These are phyloP conservation scores for Paradoxurus hermaphroditus DNA, from an alignment of 2,113 vertebrate species.

Conservation along the genomic window DNA sequence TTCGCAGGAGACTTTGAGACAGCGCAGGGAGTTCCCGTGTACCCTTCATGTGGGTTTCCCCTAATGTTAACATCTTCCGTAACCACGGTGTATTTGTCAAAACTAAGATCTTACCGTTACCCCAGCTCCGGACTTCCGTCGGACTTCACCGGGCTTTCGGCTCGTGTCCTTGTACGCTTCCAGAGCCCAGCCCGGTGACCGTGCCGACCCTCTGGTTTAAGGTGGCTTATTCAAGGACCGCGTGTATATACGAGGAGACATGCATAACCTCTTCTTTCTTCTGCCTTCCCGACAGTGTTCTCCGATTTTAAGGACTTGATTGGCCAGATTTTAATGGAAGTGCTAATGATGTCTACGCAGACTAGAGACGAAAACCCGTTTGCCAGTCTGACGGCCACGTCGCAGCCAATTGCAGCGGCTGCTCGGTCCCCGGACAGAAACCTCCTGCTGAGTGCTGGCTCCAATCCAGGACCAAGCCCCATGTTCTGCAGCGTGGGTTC, in stretches of 20 bases:
- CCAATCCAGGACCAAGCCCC: slow-evolving; percentile 92
- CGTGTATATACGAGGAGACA: accelerated
- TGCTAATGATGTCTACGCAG: slow-evolving; percentile 98
- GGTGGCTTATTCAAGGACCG: neutral
- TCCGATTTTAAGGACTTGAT: slow-evolving; percentile 99
- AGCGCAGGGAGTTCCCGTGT: neutral
- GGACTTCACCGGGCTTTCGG: neutral
- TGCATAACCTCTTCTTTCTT: slow-evolving; percentile 31
- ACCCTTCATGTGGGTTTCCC: neutral
- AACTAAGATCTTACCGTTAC: neutral
- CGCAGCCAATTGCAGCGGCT: slow-evolving; percentile 92
- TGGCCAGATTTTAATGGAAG: slow-evolving; percentile 99
- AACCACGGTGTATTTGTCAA: neutral
- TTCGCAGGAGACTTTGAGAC: neutral
- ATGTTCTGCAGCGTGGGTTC: slow-evolving; percentile 92
- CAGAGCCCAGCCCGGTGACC: neutral
- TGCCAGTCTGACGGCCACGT: slow-evolving; percentile 96
- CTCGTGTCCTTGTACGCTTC: neutral
- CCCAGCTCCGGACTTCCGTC: neutral
- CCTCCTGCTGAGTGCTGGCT: slow-evolving; percentile 88
- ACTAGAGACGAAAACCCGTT: slow-evolving; percentile 95
- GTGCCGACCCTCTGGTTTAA: accelerated
- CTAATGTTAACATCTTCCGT: neutral
- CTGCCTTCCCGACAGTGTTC: slow-evolving; percentile 86
- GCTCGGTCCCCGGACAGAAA: slow-evolving; percentile 93